phyloP scores from a whole-genome alignment of 2,888 invertebrate genomes.

The Diloba caeruleocephala region DNA sequence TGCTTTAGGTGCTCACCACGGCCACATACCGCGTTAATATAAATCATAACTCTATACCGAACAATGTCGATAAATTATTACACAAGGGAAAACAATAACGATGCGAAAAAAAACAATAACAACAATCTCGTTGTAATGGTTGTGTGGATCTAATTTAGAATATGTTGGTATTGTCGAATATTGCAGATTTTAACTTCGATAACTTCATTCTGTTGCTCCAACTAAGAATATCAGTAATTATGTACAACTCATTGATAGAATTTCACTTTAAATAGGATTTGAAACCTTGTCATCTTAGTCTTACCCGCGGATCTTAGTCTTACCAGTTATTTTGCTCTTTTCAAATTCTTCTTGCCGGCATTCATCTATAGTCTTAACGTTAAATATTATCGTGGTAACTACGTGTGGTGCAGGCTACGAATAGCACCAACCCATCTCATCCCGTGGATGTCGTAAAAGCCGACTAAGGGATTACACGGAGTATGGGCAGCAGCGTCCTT shows the following conservation, averaged over 20 bases:
- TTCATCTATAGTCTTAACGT: too few relatives aligned
- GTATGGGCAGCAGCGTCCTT: too few relatives aligned
- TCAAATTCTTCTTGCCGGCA: too few relatives aligned
- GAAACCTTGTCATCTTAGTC: too few relatives aligned
- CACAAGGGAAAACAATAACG: constrained; percentile 61
- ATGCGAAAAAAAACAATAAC: constrained; percentile 62
- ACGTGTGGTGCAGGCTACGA: too few relatives aligned
- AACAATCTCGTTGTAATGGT: constrained; percentile 8
- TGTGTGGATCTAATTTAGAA: constrained; percentile 20
- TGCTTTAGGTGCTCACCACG: constrained; percentile 51
- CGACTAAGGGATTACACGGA: too few relatives aligned
- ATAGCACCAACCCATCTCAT: too few relatives aligned
- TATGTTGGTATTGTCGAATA: constrained; percentile 6
- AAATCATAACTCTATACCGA: constrained; percentile 70
- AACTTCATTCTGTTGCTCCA: not conserved
- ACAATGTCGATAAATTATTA: constrained; percentile 73
- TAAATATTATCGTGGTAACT: too few relatives aligned
- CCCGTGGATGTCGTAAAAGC: too few relatives aligned
- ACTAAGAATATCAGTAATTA: not conserved
- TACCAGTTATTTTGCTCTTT: too few relatives aligned
- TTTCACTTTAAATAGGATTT: not conserved
- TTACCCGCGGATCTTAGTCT: too few relatives aligned
- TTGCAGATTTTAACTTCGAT: too few relatives aligned
- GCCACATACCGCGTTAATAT: constrained; percentile 62
- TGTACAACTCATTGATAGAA: not conserved